Conservation (phyloP, 2,888 invertebrate genomes). For the Leptinotarsa tumamoca region DNA sequence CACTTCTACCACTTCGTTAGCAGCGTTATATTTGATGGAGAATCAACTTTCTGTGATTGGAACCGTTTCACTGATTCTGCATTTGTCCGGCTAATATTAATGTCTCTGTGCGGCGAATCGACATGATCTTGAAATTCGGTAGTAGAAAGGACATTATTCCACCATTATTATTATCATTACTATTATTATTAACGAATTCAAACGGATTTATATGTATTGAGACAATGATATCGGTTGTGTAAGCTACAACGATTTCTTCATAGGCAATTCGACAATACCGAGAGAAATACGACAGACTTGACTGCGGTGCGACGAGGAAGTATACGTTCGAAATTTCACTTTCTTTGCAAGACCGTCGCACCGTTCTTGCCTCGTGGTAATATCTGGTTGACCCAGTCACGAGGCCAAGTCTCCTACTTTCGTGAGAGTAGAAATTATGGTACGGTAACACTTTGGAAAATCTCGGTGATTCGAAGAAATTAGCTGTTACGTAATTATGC, state of each 20-base stretch:
- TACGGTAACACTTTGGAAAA: not conserved
- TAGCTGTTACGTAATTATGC: not conserved
- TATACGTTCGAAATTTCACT: conserved; percentile 51
- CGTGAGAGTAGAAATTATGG: conserved; percentile 33
- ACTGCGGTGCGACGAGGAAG: conserved; percentile 44
- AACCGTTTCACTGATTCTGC: too few species aligned
- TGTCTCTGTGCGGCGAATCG: too few species aligned
- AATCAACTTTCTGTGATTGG: too few species aligned
- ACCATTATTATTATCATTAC: too few species aligned
- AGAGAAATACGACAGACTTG: not conserved
- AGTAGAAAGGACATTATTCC: too few species aligned
- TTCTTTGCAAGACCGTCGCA: conserved; percentile 48
- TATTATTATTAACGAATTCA: too few species aligned
- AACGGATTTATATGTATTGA: too few species aligned
- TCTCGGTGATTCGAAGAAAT: conserved; percentile 1
- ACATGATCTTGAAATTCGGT: too few species aligned
- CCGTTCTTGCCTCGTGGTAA: conserved; percentile 32
- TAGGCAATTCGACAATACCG: not conserved
- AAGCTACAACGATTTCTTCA: not conserved
- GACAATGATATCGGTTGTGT: too few species aligned
- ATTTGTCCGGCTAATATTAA: too few species aligned
- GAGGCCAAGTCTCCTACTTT: conserved; percentile 56
- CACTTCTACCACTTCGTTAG: too few species aligned
- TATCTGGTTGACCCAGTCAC: conserved; percentile 51
- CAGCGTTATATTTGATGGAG: too few species aligned